Percentiles rank a stretch among this genome's conserved stretches.
Evolutionary conservation across 1,140 invertebrate genomes (phyloP).

Genomic region (Ridgeia piscesae): DNA sequence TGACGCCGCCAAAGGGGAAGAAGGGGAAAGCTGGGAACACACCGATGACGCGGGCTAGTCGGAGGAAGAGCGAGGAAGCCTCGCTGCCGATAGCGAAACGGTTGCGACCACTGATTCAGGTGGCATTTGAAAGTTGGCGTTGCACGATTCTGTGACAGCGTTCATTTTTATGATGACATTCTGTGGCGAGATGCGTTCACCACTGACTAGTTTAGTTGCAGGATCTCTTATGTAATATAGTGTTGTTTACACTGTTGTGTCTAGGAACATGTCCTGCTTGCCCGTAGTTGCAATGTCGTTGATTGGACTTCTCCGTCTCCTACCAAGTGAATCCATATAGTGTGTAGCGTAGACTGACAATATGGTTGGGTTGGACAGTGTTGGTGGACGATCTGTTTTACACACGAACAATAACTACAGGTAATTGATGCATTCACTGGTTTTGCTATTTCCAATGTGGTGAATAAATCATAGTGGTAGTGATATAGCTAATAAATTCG

Average conservation of each 20-base stretch:
- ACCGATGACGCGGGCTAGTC: constrained; percentile 11
- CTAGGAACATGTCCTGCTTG: background rate
- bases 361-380: background rate
- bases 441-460: background rate
- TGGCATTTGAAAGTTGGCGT: background rate
- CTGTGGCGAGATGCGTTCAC: background rate
- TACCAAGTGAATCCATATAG: background rate
- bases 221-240: background rate
- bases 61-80: constrained; percentile 6
- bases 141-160: background rate
- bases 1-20: background rate
- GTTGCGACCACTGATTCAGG: background rate
- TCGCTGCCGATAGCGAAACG: constrained; percentile 11
- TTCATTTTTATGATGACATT: background rate
- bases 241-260: background rate
- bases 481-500: background rate
- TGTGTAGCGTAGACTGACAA: background rate
- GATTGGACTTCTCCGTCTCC: background rate
- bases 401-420: background rate
- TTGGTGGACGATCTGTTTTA: background rate
- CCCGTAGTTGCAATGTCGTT: background rate
- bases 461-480: too few species aligned
- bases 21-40: background rate
- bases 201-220: background rate
- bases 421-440: background rate